These are phyloP conservation scores for Amaurobius ferox DNA, from an alignment of 2,888 invertebrate species.

Conservation along the genomic window DNA sequence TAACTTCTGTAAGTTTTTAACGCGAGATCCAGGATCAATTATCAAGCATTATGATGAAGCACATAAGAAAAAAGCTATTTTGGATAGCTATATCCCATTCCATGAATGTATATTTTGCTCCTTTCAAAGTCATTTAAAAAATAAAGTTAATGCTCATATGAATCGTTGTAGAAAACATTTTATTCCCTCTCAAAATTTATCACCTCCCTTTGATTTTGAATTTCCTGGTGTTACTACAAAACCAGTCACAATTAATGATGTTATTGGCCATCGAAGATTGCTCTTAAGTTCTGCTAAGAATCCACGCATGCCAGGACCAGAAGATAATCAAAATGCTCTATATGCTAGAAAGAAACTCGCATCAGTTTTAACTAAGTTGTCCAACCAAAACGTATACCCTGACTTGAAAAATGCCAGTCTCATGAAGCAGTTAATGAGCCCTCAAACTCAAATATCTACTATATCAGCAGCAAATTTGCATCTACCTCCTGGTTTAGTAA, in stretches of 20 bases:
- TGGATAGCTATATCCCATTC: conserved; percentile 90
- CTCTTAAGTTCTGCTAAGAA: conserved; percentile 48
- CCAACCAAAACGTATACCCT: conserved; percentile 23
- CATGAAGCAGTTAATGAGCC: conserved; percentile 53
- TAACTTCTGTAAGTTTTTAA: conserved; percentile 88
- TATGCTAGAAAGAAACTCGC: conserved; percentile 63
- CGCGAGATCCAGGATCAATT: conserved; percentile 88
- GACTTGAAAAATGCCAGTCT: conserved; percentile 47
- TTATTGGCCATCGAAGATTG: conserved; percentile 62
- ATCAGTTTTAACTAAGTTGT: conserved; percentile 54
- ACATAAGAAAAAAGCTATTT: conserved; percentile 88
- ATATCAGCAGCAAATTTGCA: conserved; percentile 43
- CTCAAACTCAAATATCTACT: conserved; percentile 42
- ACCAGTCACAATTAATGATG: conserved; percentile 78
- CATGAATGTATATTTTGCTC: conserved; percentile 96
- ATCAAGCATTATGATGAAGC: conserved; percentile 93
- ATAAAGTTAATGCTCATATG: conserved; percentile 91
- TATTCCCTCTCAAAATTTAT: conserved; percentile 88
- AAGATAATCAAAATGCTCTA: conserved; percentile 43
- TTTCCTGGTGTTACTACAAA: conserved; percentile 95
- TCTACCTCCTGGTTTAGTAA: conserved; percentile 69
- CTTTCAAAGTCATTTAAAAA: conserved; percentile 95
- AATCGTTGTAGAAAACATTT: conserved; percentile 93
- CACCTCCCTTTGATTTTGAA: conserved; percentile 90
- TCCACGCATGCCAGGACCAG: conserved; percentile 17